Percentiles rank a stretch among this genome's conserved stretches.
phyloP scores from a whole-genome alignment of 2,888 invertebrate species.

The Halocaridina rubra region DNA sequence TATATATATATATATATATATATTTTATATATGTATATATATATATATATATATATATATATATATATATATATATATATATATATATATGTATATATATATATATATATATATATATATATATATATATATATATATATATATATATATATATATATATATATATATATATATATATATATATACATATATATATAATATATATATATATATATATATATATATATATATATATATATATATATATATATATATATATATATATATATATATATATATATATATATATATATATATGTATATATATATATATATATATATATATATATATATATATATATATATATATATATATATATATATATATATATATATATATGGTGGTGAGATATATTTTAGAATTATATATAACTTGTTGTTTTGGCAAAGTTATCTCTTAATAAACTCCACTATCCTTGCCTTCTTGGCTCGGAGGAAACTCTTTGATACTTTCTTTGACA shows the following conservation, averaged over 20 bases:
- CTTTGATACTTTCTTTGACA: too few relatives aligned
- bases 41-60: background rate
- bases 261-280: constrained; percentile 37
- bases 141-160: background rate
- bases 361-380: background rate
- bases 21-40: background rate
- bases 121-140: background rate
- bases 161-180: background rate
- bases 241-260: constrained; percentile 35
- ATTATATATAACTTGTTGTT: too few relatives aligned
- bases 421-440: too few relatives aligned
- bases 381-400: too few relatives aligned
- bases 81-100: background rate
- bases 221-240: constrained; percentile 35
- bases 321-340: background rate
- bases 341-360: background rate
- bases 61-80: background rate
- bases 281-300: background rate
- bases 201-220: constrained; percentile 34
- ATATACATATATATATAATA: background rate
- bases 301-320: background rate
- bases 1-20: too few relatives aligned
- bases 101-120: background rate
- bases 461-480: too few relatives aligned
- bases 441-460: too few relatives aligned